phyloP scores from a whole-genome alignment of 2,113 vertebrate species.

The Podilymbus podiceps region DNA sequence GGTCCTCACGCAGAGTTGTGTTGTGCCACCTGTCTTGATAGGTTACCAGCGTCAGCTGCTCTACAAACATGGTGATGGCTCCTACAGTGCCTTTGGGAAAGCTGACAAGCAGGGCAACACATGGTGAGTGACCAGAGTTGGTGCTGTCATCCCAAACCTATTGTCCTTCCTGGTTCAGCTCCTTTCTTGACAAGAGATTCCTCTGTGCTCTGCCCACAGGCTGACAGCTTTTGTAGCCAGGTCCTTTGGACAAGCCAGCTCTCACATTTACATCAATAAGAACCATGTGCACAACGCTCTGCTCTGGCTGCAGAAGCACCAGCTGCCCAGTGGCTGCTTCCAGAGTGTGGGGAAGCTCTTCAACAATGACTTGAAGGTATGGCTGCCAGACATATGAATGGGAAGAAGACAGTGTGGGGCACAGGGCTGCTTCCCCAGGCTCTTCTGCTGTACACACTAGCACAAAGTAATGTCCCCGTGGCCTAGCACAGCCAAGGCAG shows the following conservation, averaged over 20 bases:
- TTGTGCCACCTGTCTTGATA: not conserved
- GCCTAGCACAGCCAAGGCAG: not conserved
- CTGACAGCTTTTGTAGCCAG: constrained; percentile 82
- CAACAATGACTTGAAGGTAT: constrained; percentile 81
- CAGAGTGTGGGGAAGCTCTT: constrained; percentile 74
- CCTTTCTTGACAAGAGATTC: not conserved
- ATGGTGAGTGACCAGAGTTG: constrained; percentile 70
- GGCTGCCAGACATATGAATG: not conserved
- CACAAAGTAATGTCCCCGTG: not conserved
- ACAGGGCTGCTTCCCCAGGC: not conserved
- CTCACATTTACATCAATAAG: constrained; percentile 71
- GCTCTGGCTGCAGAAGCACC: constrained; percentile 71
- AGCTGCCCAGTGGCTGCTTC: constrained; percentile 76
- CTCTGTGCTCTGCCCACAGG: constrained; percentile 46
- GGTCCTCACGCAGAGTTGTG: not conserved
- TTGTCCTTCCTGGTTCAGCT: not conserved
- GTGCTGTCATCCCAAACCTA: not conserved
- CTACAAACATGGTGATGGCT: constrained; percentile 73
- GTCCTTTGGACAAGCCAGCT: constrained; percentile 72
- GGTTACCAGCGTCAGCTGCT: constrained; percentile 84
- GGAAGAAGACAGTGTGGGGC: not conserved
- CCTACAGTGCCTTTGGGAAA: constrained; percentile 82
- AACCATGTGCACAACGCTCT: constrained; percentile 21
- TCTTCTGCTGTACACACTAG: not conserved
- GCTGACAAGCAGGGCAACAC: constrained; percentile 71